These are phyloP conservation scores for Galaxias olidus DNA, from an alignment of 2,797 vertebrate species.

Conservation along the genomic window DNA sequence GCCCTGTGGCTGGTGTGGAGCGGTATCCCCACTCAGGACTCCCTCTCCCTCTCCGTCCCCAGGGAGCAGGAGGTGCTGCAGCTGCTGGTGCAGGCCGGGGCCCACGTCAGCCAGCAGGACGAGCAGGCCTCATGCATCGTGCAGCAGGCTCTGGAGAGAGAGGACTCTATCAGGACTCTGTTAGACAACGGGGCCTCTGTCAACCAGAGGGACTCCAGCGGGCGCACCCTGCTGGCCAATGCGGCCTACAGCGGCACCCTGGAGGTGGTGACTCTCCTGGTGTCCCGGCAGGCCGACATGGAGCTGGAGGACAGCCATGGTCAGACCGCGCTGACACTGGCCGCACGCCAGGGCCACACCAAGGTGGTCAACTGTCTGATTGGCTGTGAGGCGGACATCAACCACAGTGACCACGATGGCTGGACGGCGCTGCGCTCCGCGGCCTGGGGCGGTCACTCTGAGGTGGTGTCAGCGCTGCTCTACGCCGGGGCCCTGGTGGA, in stretches of 20 bases:
- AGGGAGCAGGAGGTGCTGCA: conserved; percentile 97
- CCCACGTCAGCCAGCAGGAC: conserved; percentile 92
- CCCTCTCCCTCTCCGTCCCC: conserved; percentile 89
- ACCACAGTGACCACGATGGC: conserved; percentile 95
- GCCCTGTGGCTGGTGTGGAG: conserved; percentile 99
- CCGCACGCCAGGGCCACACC: conserved; percentile 95
- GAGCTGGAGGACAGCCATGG: conserved; percentile 92
- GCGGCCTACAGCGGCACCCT: conserved; percentile 95
- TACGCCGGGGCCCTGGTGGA: conserved; percentile 96
- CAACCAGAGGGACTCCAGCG: conserved; percentile 92
- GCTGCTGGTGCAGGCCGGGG: conserved; percentile 94
- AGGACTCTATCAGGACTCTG: conserved; percentile 93
- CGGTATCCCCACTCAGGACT: conserved; percentile 93
- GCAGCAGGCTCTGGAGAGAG: conserved; percentile 92
- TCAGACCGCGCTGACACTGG: conserved; percentile 93
- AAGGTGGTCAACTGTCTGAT: conserved; percentile 97
- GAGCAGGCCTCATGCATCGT: conserved; percentile 91
- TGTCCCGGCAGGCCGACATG: conserved; percentile 90
- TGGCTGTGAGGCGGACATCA: conserved; percentile 91
- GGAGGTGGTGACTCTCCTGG: conserved; percentile 91
- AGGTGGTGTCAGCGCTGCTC: conserved; percentile 96
- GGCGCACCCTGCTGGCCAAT: conserved; percentile 89
- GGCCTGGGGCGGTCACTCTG: conserved; percentile 96
- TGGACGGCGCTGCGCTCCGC: conserved; percentile 96
- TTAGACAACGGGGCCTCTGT: conserved; percentile 92